A percentile compares a stretch with the other conserved stretches of the same genome.
Conservation (phyloP, 2,888 invertebrate species). For the Siphonodentalium dalli region DNA sequence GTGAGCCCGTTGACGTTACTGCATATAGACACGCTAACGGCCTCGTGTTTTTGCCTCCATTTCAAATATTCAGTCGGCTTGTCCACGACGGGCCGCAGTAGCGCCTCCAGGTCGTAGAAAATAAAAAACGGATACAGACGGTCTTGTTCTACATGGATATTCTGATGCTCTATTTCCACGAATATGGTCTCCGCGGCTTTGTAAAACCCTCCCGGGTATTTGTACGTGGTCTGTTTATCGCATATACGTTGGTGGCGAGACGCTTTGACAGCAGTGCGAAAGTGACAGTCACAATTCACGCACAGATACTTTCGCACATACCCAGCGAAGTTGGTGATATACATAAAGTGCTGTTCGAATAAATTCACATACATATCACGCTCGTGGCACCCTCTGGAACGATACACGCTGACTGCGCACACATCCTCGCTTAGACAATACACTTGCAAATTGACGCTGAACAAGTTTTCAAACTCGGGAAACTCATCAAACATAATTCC, state of each 20-base stretch:
- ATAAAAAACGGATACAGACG: conserved; percentile 19
- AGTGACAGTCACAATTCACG: conserved; percentile 10
- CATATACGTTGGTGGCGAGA: conserved; percentile 8
- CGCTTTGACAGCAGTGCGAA: background rate
- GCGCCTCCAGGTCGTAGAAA: conserved; percentile 23
- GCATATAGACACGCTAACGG: conserved; percentile 22
- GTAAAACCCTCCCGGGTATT: conserved; percentile 20
- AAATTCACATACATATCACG: conserved; percentile 20
- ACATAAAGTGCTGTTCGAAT: conserved; percentile 19
- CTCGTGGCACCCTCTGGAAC: conserved; percentile 8
- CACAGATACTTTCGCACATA: conserved; percentile 19
- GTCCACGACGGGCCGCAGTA: conserved; percentile 8
- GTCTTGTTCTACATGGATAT: conserved; percentile 15
- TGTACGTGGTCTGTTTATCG: too few species aligned
- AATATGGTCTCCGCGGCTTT: conserved; percentile 6
- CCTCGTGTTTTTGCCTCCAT: conserved; percentile 22
- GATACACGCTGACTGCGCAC: conserved; percentile 2
- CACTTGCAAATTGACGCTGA: conserved; percentile 18
- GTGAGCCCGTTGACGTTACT: conserved; percentile 14
- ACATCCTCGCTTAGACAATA: conserved; percentile 14
- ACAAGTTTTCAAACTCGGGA: conserved; percentile 16
- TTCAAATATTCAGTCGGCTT: conserved; percentile 5
- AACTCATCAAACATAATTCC: background rate
- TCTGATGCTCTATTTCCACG: conserved; percentile 15
- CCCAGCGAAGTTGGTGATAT: conserved; percentile 6